Evolutionary conservation across 2,113 vertebrate species (phyloP).

Genomic region (Scytalopus superciliaris): DNA sequence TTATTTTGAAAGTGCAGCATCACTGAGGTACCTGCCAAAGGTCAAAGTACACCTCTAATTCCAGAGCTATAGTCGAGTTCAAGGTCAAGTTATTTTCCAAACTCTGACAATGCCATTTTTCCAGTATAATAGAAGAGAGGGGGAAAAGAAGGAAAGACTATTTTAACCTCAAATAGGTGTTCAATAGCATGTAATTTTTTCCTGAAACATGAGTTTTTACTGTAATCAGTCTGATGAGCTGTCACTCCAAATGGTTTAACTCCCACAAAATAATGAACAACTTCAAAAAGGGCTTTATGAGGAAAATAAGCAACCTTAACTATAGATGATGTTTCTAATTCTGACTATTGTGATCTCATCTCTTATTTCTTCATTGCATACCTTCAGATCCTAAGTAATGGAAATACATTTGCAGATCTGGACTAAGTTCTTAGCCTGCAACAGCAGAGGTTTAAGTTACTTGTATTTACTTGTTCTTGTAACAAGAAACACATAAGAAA

Average conservation of each 20-base stretch:
- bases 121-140: neutral
- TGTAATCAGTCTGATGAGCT: neutral
- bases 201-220: neutral
- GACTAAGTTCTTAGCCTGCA: neutral
- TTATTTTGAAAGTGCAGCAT: neutral
- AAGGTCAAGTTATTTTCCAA: neutral
- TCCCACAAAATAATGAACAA: slow-evolving; percentile 10
- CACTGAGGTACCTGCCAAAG: neutral
- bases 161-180: neutral
- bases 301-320: neutral
- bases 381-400: slow-evolving; percentile 8
- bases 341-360: slow-evolving; percentile 18
- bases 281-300: neutral
- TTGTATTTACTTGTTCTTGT: neutral
- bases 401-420: neutral
- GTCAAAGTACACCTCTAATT: neutral
- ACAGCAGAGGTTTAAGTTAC: neutral
- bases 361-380: slow-evolving; percentile 7
- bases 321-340: slow-evolving; percentile 9
- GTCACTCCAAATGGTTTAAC: neutral
- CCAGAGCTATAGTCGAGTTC: neutral
- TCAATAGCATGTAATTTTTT: neutral
- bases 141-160: neutral
- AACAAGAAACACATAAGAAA: neutral
- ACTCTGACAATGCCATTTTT: neutral